A percentile compares a stretch with the other conserved stretches of the same genome.
Conservation (phyloP, 2,113 vertebrate species). For the Boulengeromyrus knoepffleri region DNA sequence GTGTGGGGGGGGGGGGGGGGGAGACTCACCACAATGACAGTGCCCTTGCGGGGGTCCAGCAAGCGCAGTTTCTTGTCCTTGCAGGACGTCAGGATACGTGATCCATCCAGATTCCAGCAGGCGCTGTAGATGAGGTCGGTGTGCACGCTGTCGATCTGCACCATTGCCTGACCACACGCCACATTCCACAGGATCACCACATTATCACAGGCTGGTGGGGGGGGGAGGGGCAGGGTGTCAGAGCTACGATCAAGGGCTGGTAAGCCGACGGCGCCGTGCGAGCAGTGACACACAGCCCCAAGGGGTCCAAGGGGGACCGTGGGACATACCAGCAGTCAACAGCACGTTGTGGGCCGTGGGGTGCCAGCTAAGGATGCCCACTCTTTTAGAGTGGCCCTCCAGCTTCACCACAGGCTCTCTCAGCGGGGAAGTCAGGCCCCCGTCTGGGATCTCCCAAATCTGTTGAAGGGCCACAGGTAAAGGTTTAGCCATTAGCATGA, state of each 20-base stretch:
- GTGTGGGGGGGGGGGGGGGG: no score
- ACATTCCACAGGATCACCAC: conserved; percentile 65
- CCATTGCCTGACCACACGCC: conserved; percentile 54
- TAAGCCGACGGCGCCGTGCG: not conserved
- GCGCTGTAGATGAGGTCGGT: conserved; percentile 77
- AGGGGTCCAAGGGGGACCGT: not conserved
- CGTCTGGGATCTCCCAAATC: conserved; percentile 85
- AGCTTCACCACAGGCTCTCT: conserved; percentile 74
- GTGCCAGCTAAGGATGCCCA: conserved; percentile 81
- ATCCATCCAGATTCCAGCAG: conserved; percentile 76
- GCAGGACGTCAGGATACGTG: conserved; percentile 72
- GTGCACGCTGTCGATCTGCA: conserved; percentile 72
- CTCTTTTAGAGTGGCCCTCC: conserved; percentile 82
- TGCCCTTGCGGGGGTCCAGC: conserved; percentile 71
- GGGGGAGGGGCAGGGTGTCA: not conserved
- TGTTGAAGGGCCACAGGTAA: conserved; percentile 27
- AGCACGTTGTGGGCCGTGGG: conserved; percentile 82
- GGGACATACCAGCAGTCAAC: conserved; percentile 71
- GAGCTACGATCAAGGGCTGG: not conserved
- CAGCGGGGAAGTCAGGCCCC: conserved; percentile 61
- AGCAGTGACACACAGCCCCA: not conserved
- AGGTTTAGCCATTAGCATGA: not conserved
- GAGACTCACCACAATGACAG: conserved; percentile 58
- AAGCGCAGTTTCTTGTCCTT: conserved; percentile 75
- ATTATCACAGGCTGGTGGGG: conserved; percentile 71